A percentile compares a stretch with the other conserved stretches of the same genome.
Conservation (phyloP, 2,888 invertebrate genomes). For the Hartigia nigra region DNA sequence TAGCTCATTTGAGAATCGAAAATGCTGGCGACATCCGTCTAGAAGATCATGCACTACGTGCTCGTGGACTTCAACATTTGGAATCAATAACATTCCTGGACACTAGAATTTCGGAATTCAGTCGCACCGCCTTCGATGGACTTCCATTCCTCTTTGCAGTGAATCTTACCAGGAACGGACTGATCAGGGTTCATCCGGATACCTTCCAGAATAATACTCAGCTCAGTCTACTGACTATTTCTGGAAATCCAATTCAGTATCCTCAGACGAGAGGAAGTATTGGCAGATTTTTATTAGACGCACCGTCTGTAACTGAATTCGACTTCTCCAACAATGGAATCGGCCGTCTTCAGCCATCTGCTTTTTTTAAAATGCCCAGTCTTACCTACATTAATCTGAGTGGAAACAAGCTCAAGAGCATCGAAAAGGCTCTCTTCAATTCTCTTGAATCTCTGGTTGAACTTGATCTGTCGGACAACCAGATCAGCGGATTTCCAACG, state of each 20-base stretch:
- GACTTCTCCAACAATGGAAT: slow-evolving; percentile 79
- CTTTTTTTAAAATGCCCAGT: slow-evolving; percentile 74
- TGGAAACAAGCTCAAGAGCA: slow-evolving; percentile 74
- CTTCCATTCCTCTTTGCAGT: slow-evolving; percentile 76
- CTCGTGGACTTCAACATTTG: slow-evolving; percentile 70
- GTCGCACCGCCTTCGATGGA: slow-evolving; percentile 77
- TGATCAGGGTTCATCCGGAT: slow-evolving; percentile 76
- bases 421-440: slow-evolving; percentile 73
- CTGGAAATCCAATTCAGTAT: slow-evolving; percentile 74
- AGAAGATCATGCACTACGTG: slow-evolving; percentile 68
- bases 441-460: slow-evolving; percentile 76
- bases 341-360: slow-evolving; percentile 72
- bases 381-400: slow-evolving; percentile 77
- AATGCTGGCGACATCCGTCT: slow-evolving; percentile 68
- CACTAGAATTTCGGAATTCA: slow-evolving; percentile 75
- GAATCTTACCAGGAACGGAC: slow-evolving; percentile 76
- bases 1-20: slow-evolving; percentile 76
- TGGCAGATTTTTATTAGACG: slow-evolving; percentile 68
- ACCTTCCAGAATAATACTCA: slow-evolving; percentile 77
- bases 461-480: slow-evolving; percentile 79
- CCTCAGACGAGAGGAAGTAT: slow-evolving; percentile 56
- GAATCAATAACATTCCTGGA: slow-evolving; percentile 77
- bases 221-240: slow-evolving; percentile 74
- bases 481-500: slow-evolving; percentile 72
- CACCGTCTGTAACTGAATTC: slow-evolving; percentile 76